Base-by-base conservation (phyloP, 1,140 invertebrate species). In the Protaetia brevitarsis region DNA sequence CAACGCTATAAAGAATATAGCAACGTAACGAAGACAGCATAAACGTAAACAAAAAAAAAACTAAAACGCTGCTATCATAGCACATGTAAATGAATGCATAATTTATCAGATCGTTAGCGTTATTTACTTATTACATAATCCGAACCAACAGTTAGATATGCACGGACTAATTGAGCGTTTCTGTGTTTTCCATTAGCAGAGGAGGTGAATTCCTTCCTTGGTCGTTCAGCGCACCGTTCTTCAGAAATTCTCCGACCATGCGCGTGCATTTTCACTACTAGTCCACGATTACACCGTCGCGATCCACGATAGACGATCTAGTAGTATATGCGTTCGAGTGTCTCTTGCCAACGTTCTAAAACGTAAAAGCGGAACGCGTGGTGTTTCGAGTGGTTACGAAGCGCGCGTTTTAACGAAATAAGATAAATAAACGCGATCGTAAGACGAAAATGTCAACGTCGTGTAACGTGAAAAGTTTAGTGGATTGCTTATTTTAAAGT, bases 231-330 rank as follows among this genome's bases (percentile, higher is more conserved):
- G 29, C 57, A 29, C 57, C 26, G 57, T 59, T 59, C 57, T 59
- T 28, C 26, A 31, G 57, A n/a, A 59, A 59, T 59, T 59, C 27
- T 59, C 29, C 57, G 57, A 59, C 57, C 57, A 59, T 59, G 57
- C 57, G 57, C 57, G 57, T 59, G 26, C 29, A 51, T 59, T 59
- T 59, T 59, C 57, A 27, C 26, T 59, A 28, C 57, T 51, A 51
- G 41, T 51, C 41, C 26, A 51, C 19, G 16, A 51, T 13, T 59
- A 21, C 23, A 31, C 29, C 26, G 26, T n/a, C n/a, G 26, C 57
- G 26, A 59, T 59, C 26, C 27, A 16, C 26, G 57, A 59, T 28
- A 59, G 30, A 19, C 8, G n/a, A 51, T 34, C 31, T 51, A 51
- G 16, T 51, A 51, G 41, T 51, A 19, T 51, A 51, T 10, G 16